A percentile compares a stretch with the other conserved stretches of the same genome.
phyloP scores from a whole-genome alignment of 2,797 vertebrate species.

The Darevskia mixta region DNA sequence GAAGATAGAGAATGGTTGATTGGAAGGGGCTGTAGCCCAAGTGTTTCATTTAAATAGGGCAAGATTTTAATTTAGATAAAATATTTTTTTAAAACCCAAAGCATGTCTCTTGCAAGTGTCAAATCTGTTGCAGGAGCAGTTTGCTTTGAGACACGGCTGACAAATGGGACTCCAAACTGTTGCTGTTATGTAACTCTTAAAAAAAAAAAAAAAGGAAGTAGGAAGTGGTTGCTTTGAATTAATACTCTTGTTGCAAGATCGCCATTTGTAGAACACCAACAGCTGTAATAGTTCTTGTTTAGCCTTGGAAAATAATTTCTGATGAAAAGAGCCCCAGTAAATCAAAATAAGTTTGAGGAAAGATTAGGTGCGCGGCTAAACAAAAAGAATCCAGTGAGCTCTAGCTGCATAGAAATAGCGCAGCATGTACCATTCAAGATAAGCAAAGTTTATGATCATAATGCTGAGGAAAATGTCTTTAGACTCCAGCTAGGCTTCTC shows the following conservation, averaged over 20 bases:
- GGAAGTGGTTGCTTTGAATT: slow-evolving; percentile 30
- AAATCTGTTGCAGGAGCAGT: not conserved
- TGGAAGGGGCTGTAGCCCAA: slow-evolving; percentile 48
- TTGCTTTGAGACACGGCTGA: slow-evolving; percentile 32
- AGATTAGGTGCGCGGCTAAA: not conserved
- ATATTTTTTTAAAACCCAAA: slow-evolving; percentile 42
- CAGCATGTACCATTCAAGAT: not conserved
- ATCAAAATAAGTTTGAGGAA: rapidly evolving
- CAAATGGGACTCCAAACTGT: slow-evolving; percentile 50
- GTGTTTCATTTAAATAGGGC: slow-evolving; percentile 60
- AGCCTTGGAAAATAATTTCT: not conserved
- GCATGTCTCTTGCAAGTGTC: slow-evolving; percentile 31
- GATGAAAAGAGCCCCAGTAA: not conserved
- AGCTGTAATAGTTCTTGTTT: not conserved
- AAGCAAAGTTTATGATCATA: not conserved
- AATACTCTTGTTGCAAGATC: slow-evolving; percentile 18
- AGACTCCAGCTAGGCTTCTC: not conserved
- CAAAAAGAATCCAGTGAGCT: not conserved
- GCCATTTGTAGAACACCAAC: slow-evolving; percentile 26
- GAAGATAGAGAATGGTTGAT: slow-evolving; percentile 58
- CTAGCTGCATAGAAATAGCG: not conserved
- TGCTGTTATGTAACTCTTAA: slow-evolving; percentile 15
- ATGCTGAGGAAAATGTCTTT: not conserved
- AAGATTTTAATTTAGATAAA: slow-evolving; percentile 76
- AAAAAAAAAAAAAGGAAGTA: not conserved